Percentiles rank a stretch among this genome's conserved stretches.
Conservation (phyloP, 1,140 invertebrate species). For the Pachypsylla venusta region DNA sequence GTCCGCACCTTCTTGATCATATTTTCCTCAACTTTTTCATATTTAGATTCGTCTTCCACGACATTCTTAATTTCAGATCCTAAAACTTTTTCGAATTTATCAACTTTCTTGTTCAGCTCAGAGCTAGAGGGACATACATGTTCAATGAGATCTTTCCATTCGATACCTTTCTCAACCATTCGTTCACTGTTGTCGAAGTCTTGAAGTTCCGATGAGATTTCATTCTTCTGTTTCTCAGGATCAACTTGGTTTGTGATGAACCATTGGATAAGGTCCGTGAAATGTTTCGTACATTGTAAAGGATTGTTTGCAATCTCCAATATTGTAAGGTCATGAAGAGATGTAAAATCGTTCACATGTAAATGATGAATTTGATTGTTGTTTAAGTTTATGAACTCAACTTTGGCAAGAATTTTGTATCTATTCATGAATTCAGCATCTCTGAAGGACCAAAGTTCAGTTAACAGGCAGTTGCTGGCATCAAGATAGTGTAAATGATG, state of each 20-base stretch:
- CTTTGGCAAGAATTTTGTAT: conserved; percentile 34
- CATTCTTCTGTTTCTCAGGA: conserved; percentile 26
- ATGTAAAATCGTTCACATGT: conserved; percentile 18
- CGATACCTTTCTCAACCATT: conserved; percentile 14
- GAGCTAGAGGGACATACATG: neutral
- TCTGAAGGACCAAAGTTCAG: conserved; percentile 43
- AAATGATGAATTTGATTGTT: conserved; percentile 23
- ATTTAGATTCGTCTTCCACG: conserved; percentile 10
- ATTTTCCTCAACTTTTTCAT: neutral
- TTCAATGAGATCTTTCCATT: conserved; percentile 12
- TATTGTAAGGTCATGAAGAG: conserved; percentile 21
- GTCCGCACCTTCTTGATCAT: neutral
- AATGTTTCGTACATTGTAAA: conserved; percentile 31
- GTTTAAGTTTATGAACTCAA: conserved; percentile 21
- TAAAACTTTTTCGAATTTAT: neutral
- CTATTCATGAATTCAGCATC: conserved; percentile 35
- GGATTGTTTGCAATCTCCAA: conserved; percentile 33
- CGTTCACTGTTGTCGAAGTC: conserved; percentile 11
- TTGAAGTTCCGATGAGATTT: conserved; percentile 15
- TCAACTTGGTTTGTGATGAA: conserved; percentile 30
- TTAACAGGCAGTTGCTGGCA: conserved; percentile 45
- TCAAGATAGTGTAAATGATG: conserved; percentile 40
- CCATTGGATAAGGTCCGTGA: conserved; percentile 32
- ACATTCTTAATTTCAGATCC: conserved; percentile 9
- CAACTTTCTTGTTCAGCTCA: neutral